Evolutionary conservation across 1,140 invertebrate species (phyloP), one percentile per base, ranked within the genome.

Genomic region (Rhynchophorus ferrugineus): DNA sequence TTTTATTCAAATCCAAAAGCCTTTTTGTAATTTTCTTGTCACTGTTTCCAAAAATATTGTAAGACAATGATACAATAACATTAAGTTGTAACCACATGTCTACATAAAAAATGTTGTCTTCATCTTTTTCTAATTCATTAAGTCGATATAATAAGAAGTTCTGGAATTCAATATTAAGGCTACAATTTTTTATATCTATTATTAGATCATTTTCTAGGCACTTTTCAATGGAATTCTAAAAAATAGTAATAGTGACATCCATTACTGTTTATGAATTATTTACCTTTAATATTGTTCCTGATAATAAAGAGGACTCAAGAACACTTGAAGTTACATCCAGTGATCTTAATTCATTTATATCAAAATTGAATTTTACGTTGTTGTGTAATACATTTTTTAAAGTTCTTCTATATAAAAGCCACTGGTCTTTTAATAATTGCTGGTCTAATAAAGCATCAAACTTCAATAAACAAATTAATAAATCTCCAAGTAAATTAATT

Each of bases 21-120:
- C 74, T 70, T 71, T 82, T 87, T 39, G 88, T 78, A 8, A 86
- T 65, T 72, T 87, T 90, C 65, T 83, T 90, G 61, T 95, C 90
- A 54, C 77, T 75, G 36, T 73, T 76, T 17, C 84, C 82, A 72
- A 88, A 91, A n/a, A 91, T 72, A 61, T 83, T 79, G 55, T 80
- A 78, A 48, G 82, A 78, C 14, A 92, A 71, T 2, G 87, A 80
- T 69, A 82, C 81, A 1, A 90, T 71, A 17, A 80, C 73, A 72
- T 85, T 87, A 1, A 84, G 67, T 66, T 83, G 82, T 14, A 90
- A 78, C 72, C 84, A 84, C 59, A 78, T 78, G 51, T 77, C 77
- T 38, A 75, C 77, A 59, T 76, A 70, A 58, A 64, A 65, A 62
- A 75, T 69, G 69, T 75, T 72, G 44, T 77, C 77, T 51, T 74